Evolutionary conservation across 2,797 vertebrate genomes (phyloP).

Genomic region (Sebastes nivosus): DNA sequence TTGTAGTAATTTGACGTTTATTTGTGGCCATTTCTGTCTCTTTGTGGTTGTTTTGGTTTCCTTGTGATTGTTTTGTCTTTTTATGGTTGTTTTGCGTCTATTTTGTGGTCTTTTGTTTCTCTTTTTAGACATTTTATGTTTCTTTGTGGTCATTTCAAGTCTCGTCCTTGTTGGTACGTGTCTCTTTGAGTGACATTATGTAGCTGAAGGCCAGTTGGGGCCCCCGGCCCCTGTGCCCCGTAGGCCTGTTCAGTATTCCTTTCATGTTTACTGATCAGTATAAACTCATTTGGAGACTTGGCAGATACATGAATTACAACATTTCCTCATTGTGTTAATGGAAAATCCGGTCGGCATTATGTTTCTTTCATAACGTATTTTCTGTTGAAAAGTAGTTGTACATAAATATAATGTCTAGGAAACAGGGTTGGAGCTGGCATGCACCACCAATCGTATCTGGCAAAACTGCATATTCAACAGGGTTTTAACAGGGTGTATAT

Average conservation of each 20-base stretch:
- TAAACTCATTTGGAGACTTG: not conserved
- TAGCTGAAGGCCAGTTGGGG: not conserved
- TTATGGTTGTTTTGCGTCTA: not conserved
- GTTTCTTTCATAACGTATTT: not conserved
- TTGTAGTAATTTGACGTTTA: rapidly evolving
- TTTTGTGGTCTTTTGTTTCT: not conserved
- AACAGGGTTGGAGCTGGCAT: not conserved
- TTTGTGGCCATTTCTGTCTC: not conserved
- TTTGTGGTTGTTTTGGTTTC: not conserved
- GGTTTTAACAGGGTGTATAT: too few species aligned
- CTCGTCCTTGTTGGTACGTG: not conserved
- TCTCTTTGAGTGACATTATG: not conserved
- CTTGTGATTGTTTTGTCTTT: not conserved
- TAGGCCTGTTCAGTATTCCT: too few species aligned
- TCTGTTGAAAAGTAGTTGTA: not conserved
- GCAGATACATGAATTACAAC: not conserved
- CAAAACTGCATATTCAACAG: not conserved
- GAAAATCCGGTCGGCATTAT: not conserved
- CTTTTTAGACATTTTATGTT: not conserved
- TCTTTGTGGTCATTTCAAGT: not conserved
- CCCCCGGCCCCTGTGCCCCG: not conserved
- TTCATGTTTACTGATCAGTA: not conserved
- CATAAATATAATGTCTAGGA: not conserved
- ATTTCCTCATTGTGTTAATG: not conserved
- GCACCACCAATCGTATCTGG: not conserved